Percentiles rank a stretch among this genome's conserved stretches.
Evolutionary conservation across 2,797 vertebrate species (phyloP).

Genomic region (Clarias pachynema): DNA sequence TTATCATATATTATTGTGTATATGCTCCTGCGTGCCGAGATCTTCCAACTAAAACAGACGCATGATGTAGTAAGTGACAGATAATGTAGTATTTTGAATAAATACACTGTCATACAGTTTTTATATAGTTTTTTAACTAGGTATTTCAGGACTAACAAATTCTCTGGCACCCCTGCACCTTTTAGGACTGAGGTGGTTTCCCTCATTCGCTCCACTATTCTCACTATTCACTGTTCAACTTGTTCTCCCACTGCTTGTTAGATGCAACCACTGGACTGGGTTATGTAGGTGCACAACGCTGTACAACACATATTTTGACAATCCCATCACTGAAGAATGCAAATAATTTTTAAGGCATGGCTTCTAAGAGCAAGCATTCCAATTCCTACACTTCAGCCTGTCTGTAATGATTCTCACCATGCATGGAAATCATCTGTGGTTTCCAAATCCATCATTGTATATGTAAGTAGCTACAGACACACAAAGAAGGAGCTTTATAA

Average conservation of each 20-base stretch:
- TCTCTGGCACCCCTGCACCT: neutral
- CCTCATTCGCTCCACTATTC: neutral
- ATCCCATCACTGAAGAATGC: neutral
- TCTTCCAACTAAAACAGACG: neutral
- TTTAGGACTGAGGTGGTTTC: neutral
- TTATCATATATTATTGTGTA: neutral
- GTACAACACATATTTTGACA: neutral
- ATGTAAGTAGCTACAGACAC: neutral
- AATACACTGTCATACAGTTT: neutral
- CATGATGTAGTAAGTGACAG: too few species aligned
- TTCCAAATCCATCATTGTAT: neutral
- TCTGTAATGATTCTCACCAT: conserved; percentile 2
- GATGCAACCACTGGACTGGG: neutral
- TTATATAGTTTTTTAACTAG: neutral
- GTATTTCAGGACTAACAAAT: neutral
- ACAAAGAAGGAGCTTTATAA: neutral
- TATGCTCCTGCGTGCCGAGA: neutral
- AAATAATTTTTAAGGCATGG: neutral
- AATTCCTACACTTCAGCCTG: neutral
- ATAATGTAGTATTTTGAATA: neutral
- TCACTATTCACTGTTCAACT: neutral
- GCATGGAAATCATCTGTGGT: neutral
- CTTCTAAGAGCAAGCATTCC: neutral
- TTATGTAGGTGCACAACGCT: neutral
- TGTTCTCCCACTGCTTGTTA: neutral